Evolutionary conservation across 2,888 invertebrate species (phyloP), one percentile per base, ranked within the genome.

Genomic region (Podabrus alpinus): DNA sequence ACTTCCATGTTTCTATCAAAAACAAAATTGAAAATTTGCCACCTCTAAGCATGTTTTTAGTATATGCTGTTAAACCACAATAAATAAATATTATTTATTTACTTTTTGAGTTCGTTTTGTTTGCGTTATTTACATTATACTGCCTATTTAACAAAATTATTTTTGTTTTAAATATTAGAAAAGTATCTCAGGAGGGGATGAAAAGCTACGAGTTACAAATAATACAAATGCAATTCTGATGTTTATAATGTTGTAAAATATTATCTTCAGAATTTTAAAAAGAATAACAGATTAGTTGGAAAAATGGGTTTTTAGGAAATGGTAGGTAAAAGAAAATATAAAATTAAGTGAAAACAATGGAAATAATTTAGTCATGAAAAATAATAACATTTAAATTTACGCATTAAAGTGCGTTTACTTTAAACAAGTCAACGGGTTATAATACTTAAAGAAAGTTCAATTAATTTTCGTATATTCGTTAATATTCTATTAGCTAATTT

Each of bases 1-100:
- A 66, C 71, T 66, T 71, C 60, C 66, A 45, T 67, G 67, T 17
- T 61, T 71, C 60, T 71, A 66, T 71, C 66, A 71, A 11, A 59
- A 60, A 60, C 64, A 45, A 71, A 71, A 71, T 71, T 71, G 66
- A 71, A 71, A 71, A 71, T 66, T 60, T 66, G 60, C 71, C 24
- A 25, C 17, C 25, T 66, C 66, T 19, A 71, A 71, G 60, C 60
- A 70, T 64, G 70, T 64, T 70, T 70, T 69, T 70, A 62, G 70
- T 64, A 24, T 59, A 64, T 64, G 64, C 45, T 7, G 45, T 45
- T 45, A 7, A 45, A 45, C n/a, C 45, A 45, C n/a, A n/a, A 7
- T n/a, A 45, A 45, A 45, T 45, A n/a, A 45, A 45, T 1, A n/a
- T 7, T 45, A 13, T 45, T 45, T 45, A 45, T n/a, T 45, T n/a